Conservation (phyloP, 2,797 vertebrate genomes). For the Syncerus caffer region DNA sequence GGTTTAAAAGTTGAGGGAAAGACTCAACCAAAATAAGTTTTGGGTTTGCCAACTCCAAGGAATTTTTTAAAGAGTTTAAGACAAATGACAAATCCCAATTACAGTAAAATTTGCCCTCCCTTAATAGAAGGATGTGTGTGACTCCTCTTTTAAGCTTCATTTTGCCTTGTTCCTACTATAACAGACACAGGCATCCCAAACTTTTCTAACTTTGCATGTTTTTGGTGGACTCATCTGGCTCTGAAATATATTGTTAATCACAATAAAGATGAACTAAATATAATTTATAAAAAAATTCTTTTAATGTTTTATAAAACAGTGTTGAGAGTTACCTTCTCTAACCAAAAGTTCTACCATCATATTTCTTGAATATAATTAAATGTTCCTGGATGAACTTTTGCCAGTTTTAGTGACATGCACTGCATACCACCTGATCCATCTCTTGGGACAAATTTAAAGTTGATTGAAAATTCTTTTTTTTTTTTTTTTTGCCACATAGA, state of each 20-base stretch:
- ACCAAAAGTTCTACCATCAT: not conserved
- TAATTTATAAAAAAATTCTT: not conserved
- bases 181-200: not conserved
- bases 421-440: accelerated
- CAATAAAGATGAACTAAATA: not conserved
- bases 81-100: slow-evolving; percentile 46
- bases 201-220: not conserved
- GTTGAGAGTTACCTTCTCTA: not conserved
- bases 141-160: not conserved
- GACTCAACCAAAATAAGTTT: slow-evolving; percentile 44
- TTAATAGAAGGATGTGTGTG: slow-evolving; percentile 22
- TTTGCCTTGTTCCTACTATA: not conserved
- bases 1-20: slow-evolving; percentile 57
- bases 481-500: not conserved
- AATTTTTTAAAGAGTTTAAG: slow-evolving; percentile 55
- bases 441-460: not conserved
- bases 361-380: not conserved
- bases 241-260: not conserved
- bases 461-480: not conserved
- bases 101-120: not conserved
- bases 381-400: not conserved
- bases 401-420: not conserved
- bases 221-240: not conserved
- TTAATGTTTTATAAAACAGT: not conserved
- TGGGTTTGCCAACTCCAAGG: slow-evolving; percentile 28